Evolutionary conservation across 1,140 invertebrate genomes (phyloP).

Genomic region (Caenorhabditis latens): DNA sequence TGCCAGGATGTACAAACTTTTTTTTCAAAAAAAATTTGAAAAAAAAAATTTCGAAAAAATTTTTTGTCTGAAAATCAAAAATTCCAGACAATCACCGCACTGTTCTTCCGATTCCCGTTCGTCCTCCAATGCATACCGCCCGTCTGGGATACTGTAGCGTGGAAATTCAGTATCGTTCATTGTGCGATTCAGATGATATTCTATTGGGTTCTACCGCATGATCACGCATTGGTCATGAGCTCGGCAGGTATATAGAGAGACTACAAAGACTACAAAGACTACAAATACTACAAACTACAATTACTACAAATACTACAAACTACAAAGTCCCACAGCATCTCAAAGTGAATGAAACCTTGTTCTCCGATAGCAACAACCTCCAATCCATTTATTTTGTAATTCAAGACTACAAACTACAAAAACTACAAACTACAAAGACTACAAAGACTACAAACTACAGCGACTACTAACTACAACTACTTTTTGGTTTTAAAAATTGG

Average conservation of each 20-base stretch:
- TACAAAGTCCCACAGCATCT: too few species aligned
- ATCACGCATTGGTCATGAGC: slow-evolving; percentile 28
- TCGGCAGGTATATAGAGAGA: not conserved
- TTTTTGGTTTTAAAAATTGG: too few species aligned
- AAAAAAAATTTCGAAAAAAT: not conserved
- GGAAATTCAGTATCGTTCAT: slow-evolving; percentile 40
- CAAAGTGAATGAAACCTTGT: too few species aligned
- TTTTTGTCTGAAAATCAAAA: not conserved
- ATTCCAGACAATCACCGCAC: slow-evolving; percentile 50
- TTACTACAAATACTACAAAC: too few species aligned
- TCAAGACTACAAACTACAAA: too few species aligned
- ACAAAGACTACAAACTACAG: too few species aligned
- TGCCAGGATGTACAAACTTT: too few species aligned
- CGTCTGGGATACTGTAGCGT: slow-evolving; percentile 54
- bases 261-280: not conserved
- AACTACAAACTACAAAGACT: too few species aligned
- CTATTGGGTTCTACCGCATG: slow-evolving; percentile 52
- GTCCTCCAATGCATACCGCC: slow-evolving; percentile 52
- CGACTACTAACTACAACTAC: too few species aligned
- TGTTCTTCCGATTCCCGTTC: slow-evolving; percentile 50
- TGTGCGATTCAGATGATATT: slow-evolving; percentile 39
- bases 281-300: not conserved
- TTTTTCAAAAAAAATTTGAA: too few species aligned
- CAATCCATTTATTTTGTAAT: too few species aligned
- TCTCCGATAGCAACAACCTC: too few species aligned